Base-by-base conservation (phyloP, 2,888 invertebrate species). In the Silvanus unidentatus region DNA sequence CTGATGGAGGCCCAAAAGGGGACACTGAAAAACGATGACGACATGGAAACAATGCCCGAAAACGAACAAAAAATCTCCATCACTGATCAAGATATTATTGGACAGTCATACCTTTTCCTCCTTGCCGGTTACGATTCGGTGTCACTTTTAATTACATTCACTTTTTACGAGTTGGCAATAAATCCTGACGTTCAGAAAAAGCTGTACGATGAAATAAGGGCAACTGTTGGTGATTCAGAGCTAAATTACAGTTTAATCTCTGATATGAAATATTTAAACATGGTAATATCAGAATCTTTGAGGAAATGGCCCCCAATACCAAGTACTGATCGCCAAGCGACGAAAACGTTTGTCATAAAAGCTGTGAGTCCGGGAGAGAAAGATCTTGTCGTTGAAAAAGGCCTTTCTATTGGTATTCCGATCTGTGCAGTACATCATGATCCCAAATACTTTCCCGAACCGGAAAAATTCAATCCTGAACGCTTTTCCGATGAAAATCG, bases 1-100 rank as follows among this genome's bases (percentile, higher is more conserved):
- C 62, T 79, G 1, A 71, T 78, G 70, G 74, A 77, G 53, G 74
- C 77, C 8, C 73, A 71, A 43, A 73, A 72, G 60, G 73, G 72
- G n/a, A 14, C 29, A 2, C 32, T 51, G 8, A 48, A 48, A 13
- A 53, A 54, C n/a, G 42, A 48, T 29, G 32, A 35, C 13, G 5
- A 48, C 47, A 9, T 35, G 5, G 12, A 14, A 5, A 30, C n/a
- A n/a, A n/a, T n/a, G n/a, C n/a, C n/a, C n/a, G n/a, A n/a, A n/a
- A n/a, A n/a, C n/a, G n/a, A 4, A 27, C 9, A 22, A 40, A 22
- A 28, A 28, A 16, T 40, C 13, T 10, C 29, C 2, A 32, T 40
- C 9, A 30, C 40, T 29, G 34, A 48, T 44, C 41, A 42, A 11
- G 42, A 45, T 14, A 34, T 48, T 1, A 40, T 42, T n/a, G 48